Evolutionary conservation across 2,113 vertebrate genomes (phyloP), one percentile per base, ranked within the genome.

Genomic region (Pseudonaja textilis): DNA sequence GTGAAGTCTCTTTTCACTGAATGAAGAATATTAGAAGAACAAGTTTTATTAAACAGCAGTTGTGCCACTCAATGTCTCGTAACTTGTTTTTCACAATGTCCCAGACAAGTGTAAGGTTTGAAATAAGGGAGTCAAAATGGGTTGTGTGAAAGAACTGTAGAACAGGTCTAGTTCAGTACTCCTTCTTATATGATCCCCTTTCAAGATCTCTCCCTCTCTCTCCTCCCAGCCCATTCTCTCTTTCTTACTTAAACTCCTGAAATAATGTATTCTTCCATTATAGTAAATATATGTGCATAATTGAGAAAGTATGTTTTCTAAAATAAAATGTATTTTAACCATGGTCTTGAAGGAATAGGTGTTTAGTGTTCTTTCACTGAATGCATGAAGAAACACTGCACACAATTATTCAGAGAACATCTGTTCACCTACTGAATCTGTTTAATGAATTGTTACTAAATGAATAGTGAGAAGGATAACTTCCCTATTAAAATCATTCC

Each of bases 401-500:
- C 0, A 52, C 45, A 93, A 86, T 89, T 92, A 93, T 89, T 11
- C 16, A 56, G 0, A 18, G 8, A 0, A 87, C n/a, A 69, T 47
- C 86, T 10, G 12, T 59, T 50, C 59, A 56, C 85, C 47, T 87
- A n/a, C 42, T 87, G 0, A 45, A 87, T 87, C 74, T 55, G 90
- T 85, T 50, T 42, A 52, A 88, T 74, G 91, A 54, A 94, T 91
- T 95, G 87, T 88, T 94, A 92, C 57, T 94, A 94, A 92, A 93
- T 89, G 89, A 91, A 81, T 94, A 92, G 90, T 93, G 96, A 91
- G 6, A 18, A 93, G 90, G 93, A 93, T 93, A 16, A 93, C 93
- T 96, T 96, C 91, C 88, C 93, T 52, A 0, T 86, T 25, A 91
- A 61, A 56, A 59, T 50, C 87, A 94, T 93, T 95, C 92, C 95